A percentile compares a stretch with the other conserved stretches of the same genome.
Conservation (phyloP, 2,797 vertebrate species). For the Ibycter americanus region DNA sequence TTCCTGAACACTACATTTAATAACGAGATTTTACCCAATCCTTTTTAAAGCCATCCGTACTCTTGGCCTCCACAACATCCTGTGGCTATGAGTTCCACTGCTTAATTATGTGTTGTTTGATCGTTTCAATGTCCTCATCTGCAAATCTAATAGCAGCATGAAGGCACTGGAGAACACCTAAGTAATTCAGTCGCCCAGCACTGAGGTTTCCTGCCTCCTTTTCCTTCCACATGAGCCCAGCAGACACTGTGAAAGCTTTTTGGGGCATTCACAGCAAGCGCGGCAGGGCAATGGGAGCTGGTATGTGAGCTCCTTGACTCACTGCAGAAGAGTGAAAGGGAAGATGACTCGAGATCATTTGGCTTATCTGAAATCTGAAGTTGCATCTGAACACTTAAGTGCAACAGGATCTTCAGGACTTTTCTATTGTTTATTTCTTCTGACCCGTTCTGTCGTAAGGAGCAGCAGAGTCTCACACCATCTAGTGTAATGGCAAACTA, state of each 20-base stretch:
- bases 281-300: background rate
- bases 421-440: background rate
- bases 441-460: background rate
- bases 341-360: background rate
- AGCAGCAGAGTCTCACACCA: background rate
- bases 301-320: background rate
- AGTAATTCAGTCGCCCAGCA: background rate
- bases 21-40: background rate
- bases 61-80: background rate
- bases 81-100: background rate
- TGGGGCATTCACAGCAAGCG: rapidly evolving
- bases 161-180: background rate
- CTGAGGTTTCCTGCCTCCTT: background rate
- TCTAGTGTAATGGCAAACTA: background rate
- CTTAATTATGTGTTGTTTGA: background rate
- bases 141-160: background rate
- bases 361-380: background rate
- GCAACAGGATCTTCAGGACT: background rate
- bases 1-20: rapidly evolving
- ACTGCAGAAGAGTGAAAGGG: background rate
- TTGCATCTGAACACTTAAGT: background rate
- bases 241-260: background rate
- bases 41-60: background rate
- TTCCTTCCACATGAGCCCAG: background rate
- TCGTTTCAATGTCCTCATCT: background rate